Percentiles rank a stretch among this genome's conserved stretches.
Evolutionary conservation across 2,113 vertebrate genomes (phyloP).

Genomic region (Thalassoma bifasciatum): DNA sequence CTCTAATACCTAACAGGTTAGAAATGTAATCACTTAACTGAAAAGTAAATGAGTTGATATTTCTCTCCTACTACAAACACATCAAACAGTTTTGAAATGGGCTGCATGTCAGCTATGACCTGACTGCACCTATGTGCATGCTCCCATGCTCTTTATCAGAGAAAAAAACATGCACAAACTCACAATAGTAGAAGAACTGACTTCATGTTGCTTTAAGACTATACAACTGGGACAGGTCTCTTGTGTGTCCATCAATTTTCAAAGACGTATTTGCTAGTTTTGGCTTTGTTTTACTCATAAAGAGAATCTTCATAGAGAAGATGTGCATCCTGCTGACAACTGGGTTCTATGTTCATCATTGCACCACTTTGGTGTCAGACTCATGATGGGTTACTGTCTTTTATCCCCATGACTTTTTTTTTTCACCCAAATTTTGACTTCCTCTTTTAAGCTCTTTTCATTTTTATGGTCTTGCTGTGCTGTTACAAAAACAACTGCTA

Average conservation of each 20-base stretch:
- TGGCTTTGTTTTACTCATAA: slow-evolving; percentile 63
- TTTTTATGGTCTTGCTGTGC: slow-evolving; percentile 33
- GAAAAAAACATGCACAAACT: neutral
- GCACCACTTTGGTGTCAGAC: slow-evolving; percentile 60
- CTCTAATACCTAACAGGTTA: too few species aligned
- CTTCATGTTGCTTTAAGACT: slow-evolving; percentile 46
- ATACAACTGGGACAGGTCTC: slow-evolving; percentile 54
- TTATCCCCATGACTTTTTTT: slow-evolving; percentile 39
- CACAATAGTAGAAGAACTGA: slow-evolving; percentile 21
- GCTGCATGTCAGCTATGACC: too few species aligned
- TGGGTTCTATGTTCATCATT: slow-evolving; percentile 45
- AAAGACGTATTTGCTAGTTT: slow-evolving; percentile 36
- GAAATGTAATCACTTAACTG: too few species aligned
- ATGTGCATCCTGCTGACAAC: slow-evolving; percentile 53
- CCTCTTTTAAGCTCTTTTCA: neutral
- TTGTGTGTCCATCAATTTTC: slow-evolving; percentile 54
- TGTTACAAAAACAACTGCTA: slow-evolving; percentile 30
- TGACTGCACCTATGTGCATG: too few species aligned
- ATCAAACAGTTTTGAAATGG: too few species aligned
- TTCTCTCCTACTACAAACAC: too few species aligned
- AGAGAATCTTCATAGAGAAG: slow-evolving; percentile 45
- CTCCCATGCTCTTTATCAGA: neutral
- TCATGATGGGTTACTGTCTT: slow-evolving; percentile 57
- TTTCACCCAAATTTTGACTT: slow-evolving; percentile 5
- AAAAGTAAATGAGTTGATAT: too few species aligned